phyloP scores from a whole-genome alignment of 2,888 invertebrate species.

The Epirrita christyi region DNA sequence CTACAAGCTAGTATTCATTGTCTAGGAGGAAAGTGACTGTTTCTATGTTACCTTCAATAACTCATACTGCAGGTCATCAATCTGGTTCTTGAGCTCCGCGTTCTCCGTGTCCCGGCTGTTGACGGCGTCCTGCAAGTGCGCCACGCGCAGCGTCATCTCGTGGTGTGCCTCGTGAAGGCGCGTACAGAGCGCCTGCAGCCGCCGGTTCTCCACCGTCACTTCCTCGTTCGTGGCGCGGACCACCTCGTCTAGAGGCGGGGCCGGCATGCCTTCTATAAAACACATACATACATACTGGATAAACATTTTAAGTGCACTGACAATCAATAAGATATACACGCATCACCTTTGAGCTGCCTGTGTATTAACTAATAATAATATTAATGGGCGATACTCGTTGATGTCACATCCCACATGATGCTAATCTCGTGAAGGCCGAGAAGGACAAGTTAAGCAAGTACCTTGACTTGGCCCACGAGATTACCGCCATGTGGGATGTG shows the following conservation, averaged over 20 bases:
- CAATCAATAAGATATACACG: too few species aligned
- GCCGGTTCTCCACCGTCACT: slow-evolving; percentile 95
- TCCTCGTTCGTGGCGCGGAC: slow-evolving; percentile 94
- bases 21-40: too few species aligned
- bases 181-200: slow-evolving; percentile 95
- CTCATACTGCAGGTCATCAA: slow-evolving; percentile 98
- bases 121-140: slow-evolving; percentile 94
- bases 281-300: background rate
- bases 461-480: too few species aligned
- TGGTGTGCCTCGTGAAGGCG: slow-evolving; percentile 97
- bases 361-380: too few species aligned
- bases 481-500: too few species aligned
- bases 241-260: slow-evolving; percentile 91
- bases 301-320: too few species aligned
- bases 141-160: slow-evolving; percentile 94
- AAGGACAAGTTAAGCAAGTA: too few species aligned
- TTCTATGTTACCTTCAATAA: slow-evolving; percentile 87
- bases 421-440: too few species aligned
- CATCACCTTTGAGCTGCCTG: background rate
- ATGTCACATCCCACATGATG: too few species aligned
- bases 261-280: slow-evolving; percentile 84
- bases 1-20: too few species aligned
- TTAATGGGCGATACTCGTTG: too few species aligned
- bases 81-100: slow-evolving; percentile 97
- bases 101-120: slow-evolving; percentile 97